phyloP scores from a whole-genome alignment of 2,888 invertebrate genomes.

The Adelphocoris suturalis region DNA sequence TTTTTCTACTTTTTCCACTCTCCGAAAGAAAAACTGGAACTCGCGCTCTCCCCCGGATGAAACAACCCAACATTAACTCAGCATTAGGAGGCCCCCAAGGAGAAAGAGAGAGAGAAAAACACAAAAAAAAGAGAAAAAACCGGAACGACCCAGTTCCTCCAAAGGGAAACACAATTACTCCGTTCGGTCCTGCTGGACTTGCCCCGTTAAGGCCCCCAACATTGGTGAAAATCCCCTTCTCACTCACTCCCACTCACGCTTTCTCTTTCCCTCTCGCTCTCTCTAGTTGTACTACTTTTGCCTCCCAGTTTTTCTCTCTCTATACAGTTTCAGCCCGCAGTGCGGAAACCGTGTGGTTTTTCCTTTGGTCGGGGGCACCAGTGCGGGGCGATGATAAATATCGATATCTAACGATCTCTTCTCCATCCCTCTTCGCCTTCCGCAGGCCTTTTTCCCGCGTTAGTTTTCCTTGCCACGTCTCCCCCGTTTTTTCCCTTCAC shows the following conservation, averaged over 20 bases:
- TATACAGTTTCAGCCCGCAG: constrained; percentile 53
- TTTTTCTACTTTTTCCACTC: not conserved
- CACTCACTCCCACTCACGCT: not conserved
- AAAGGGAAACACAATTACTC: constrained; percentile 50
- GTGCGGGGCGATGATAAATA: constrained; percentile 34
- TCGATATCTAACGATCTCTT: constrained; percentile 51
- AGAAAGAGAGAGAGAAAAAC: not conserved
- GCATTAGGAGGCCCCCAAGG: constrained; percentile 35
- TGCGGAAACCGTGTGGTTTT: constrained; percentile 59
- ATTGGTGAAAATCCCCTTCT: constrained; percentile 22
- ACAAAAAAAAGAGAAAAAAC: constrained; percentile 25
- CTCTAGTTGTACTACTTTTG: not conserved
- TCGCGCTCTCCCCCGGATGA: not conserved
- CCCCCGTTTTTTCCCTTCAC: constrained; percentile 11
- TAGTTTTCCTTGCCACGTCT: not conserved
- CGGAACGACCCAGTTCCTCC: constrained; percentile 13
- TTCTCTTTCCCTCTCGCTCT: not conserved
- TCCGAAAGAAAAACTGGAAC: not conserved
- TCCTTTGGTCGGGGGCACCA: not conserved
- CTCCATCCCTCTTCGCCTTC: not conserved
- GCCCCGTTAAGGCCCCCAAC: constrained; percentile 20
- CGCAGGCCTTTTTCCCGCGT: not conserved
- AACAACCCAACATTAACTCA: constrained; percentile 41
- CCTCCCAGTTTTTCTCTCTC: constrained; percentile 19
- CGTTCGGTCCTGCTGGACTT: constrained; percentile 27